Evolutionary conservation across 2,888 invertebrate species (phyloP).

Genomic region (Drosophila tripunctata): DNA sequence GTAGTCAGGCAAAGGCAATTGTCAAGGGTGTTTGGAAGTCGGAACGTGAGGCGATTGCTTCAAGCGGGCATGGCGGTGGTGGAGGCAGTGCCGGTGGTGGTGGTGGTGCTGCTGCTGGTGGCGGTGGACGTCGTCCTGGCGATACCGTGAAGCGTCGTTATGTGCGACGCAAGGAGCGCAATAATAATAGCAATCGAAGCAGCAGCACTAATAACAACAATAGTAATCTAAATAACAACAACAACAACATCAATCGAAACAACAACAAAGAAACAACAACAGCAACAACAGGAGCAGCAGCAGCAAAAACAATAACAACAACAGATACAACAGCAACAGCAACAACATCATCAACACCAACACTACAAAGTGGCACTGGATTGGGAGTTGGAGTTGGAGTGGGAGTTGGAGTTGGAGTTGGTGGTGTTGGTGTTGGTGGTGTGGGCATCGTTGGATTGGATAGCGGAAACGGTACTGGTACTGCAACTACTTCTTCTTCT

Average conservation of each 20-base stretch:
- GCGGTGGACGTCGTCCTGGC: constrained; percentile 56
- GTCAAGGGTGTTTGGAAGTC: constrained; percentile 81
- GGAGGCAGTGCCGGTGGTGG: constrained; percentile 44
- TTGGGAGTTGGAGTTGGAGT: constrained; percentile 29
- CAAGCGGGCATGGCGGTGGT: constrained; percentile 44
- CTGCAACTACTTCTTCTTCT: constrained; percentile 80
- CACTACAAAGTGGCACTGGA: constrained; percentile 23
- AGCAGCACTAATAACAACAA: constrained; percentile 47
- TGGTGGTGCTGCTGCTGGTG: constrained; percentile 47
- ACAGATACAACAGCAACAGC: constrained; percentile 32
- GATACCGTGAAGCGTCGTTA: constrained; percentile 76
- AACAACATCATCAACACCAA: constrained; percentile 25
- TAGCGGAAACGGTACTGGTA: constrained; percentile 82
- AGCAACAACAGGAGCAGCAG: constrained; percentile 38
- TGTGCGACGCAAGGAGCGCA: constrained; percentile 81
- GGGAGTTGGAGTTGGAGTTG: constrained; percentile 36
- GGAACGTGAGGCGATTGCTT: constrained; percentile 82
- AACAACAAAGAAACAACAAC: constrained; percentile 17
- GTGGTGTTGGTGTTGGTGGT: constrained; percentile 36
- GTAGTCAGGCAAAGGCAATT: constrained; percentile 84
- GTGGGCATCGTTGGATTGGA: constrained; percentile 63
- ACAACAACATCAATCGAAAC: constrained; percentile 28
- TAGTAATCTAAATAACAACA: constrained; percentile 28
- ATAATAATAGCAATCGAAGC: constrained; percentile 49
- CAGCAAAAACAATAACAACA: constrained; percentile 44